A percentile compares a stretch with the other conserved stretches of the same genome.
Evolutionary conservation across 2,113 vertebrate genomes (phyloP).

Genomic region (Aphelocoma coerulescens): DNA sequence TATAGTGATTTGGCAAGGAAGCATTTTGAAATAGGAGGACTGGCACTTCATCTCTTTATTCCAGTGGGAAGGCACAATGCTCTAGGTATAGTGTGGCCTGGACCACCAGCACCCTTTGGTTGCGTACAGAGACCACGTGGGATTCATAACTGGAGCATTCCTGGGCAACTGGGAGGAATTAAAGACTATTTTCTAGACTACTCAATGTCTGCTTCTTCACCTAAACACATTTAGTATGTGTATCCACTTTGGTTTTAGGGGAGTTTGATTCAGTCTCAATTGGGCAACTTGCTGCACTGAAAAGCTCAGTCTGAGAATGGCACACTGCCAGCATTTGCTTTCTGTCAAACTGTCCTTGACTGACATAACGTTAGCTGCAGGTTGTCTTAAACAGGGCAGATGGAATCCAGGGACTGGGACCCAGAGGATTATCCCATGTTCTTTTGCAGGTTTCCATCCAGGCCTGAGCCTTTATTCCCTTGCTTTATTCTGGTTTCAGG

Average conservation of each 20-base stretch:
- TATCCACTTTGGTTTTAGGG: neutral
- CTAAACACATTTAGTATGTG: neutral
- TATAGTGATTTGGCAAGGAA: neutral
- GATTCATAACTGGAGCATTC: neutral
- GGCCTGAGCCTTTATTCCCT: neutral
- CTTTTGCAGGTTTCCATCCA: neutral
- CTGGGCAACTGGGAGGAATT: neutral
- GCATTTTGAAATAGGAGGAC: neutral
- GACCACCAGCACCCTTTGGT: neutral
- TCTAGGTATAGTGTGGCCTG: neutral
- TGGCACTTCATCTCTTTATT: neutral
- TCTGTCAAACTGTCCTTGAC: neutral
- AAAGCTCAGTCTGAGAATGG: neutral
- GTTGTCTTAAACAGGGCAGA: neutral
- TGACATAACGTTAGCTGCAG: neutral
- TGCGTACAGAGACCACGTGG: accelerated
- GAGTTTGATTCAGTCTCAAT: neutral
- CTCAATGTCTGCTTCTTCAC: neutral
- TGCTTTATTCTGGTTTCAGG: constrained; percentile 30
- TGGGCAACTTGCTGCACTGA: neutral
- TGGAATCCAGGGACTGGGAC: neutral
- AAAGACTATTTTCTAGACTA: neutral
- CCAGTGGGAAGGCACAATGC: neutral
- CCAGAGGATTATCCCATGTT: neutral
- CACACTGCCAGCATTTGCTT: neutral